Conservation (phyloP, 2,113 vertebrate genomes). For the Pavo muticus region DNA sequence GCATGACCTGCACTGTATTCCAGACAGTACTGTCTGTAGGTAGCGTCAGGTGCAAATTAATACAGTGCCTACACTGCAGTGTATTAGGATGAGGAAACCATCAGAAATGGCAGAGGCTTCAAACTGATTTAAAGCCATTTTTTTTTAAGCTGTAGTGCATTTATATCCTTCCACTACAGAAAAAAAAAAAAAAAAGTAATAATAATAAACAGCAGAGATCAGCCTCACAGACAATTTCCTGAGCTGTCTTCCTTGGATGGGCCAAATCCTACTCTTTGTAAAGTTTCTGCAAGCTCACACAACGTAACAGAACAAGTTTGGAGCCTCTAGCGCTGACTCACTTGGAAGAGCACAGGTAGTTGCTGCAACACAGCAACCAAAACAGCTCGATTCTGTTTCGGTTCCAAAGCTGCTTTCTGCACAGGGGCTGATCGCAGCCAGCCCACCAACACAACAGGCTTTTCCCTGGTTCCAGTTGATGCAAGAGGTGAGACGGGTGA, state of each 20-base stretch:
- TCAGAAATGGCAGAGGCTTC: background rate
- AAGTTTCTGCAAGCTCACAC: background rate
- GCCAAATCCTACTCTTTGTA: background rate
- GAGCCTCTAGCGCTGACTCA: background rate
- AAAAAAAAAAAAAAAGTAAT: background rate
- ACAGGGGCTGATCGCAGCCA: background rate
- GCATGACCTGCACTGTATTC: conserved; percentile 2
- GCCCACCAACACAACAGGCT: background rate
- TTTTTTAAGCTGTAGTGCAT: background rate
- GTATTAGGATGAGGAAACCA: background rate
- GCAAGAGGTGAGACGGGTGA: background rate
- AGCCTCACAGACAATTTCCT: background rate
- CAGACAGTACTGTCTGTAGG: background rate
- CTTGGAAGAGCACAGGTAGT: accelerated
- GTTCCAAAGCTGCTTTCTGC: background rate
- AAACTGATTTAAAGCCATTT: background rate
- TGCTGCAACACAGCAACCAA: background rate
- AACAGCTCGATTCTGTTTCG: background rate
- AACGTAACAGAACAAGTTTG: background rate
- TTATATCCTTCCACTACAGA: background rate
- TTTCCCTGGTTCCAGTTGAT: background rate
- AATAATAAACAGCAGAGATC: background rate
- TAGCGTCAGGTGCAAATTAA: background rate
- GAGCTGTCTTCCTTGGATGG: background rate
- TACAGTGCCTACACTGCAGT: background rate